Percentiles rank a stretch among this genome's conserved stretches.
Evolutionary conservation across 2,797 vertebrate genomes (phyloP).

Genomic region (Picus viridis): DNA sequence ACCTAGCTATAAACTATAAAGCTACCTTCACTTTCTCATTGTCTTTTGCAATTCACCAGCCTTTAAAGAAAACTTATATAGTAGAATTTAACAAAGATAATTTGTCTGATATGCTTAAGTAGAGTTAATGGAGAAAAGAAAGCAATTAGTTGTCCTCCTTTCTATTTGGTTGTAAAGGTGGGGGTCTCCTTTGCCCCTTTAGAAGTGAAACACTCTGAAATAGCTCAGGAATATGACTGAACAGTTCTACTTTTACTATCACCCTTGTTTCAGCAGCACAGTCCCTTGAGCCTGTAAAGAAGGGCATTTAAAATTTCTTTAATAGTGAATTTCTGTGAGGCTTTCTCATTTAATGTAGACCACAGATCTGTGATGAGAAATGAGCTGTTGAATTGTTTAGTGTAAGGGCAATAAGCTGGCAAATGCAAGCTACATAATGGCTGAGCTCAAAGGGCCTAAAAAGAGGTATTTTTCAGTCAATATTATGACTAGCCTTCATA

Average conservation of each 20-base stretch:
- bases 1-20: neutral
- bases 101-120: neutral
- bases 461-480: neutral
- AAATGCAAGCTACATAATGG: neutral
- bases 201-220: neutral
- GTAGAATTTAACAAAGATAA: neutral
- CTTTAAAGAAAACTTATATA: neutral
- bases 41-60: neutral
- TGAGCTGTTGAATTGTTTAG: neutral
- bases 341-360: neutral
- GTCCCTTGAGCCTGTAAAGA: neutral
- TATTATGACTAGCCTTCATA: neutral
- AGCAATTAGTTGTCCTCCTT: neutral
- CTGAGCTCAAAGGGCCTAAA: constrained; percentile 4
- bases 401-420: neutral
- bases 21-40: neutral
- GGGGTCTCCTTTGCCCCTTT: neutral
- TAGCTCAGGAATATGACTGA: neutral
- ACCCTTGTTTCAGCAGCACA: neutral
- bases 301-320: neutral
- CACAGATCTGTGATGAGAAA: neutral
- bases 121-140: neutral
- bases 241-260: neutral
- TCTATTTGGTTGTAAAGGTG: neutral
- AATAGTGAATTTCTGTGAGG: neutral